phyloP scores from a whole-genome alignment of 2,888 invertebrate genomes.

The Drosophila meridiana region DNA sequence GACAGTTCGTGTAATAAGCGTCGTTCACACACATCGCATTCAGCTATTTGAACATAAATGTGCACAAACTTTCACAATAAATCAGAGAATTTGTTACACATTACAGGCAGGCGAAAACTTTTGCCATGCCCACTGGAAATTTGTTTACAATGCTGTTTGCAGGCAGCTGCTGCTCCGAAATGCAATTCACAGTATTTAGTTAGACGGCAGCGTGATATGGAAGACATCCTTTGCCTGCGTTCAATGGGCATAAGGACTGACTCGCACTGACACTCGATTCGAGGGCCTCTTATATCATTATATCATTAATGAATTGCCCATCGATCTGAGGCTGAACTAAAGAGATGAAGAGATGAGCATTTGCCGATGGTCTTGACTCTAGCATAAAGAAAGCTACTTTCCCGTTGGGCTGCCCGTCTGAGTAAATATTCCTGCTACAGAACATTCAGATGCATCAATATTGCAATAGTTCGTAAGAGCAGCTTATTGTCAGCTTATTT shows the following conservation, averaged over 20 bases:
- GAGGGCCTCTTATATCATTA: not conserved
- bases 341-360: not conserved
- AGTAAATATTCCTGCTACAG: too few species aligned
- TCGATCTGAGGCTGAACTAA: not conserved
- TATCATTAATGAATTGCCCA: too few species aligned
- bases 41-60: conserved; percentile 56
- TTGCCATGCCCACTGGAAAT: conserved; percentile 57
- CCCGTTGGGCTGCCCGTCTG: too few species aligned
- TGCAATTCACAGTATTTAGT: conserved; percentile 13
- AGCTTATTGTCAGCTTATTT: conserved; percentile 21
- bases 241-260: not conserved
- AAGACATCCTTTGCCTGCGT: not conserved
- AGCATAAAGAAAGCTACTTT: not conserved
- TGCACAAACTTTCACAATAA: conserved; percentile 67
- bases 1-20: conserved; percentile 38
- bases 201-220: not conserved
- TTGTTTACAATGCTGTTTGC: conserved; percentile 56
- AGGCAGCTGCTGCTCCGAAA: conserved; percentile 31
- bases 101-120: conserved; percentile 53
- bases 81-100: conserved; percentile 65
- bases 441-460: conserved; percentile 2
- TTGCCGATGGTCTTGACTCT: not conserved
- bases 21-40: conserved; percentile 53
- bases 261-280: not conserved
- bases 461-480: conserved; percentile 4